Base-by-base conservation (phyloP, 2,113 vertebrate genomes). In the Hirundichthys speculiger region DNA sequence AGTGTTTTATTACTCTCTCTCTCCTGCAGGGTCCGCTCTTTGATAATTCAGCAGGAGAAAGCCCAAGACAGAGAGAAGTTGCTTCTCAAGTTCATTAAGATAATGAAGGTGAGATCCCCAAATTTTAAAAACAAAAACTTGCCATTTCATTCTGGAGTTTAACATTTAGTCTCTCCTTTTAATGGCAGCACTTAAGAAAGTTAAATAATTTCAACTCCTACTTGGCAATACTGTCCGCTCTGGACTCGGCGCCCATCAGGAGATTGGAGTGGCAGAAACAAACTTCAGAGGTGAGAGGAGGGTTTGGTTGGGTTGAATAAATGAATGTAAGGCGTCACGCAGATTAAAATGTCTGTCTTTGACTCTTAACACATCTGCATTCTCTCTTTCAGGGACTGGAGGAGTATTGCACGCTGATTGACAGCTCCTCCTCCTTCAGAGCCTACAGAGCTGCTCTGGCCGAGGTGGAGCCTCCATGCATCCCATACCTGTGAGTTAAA, bases 201-300 rank as follows among this genome's bases (percentile, higher is more conserved):
- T 92, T 99, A 71, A 99, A 99, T 88, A 99, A 99, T 89, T 99
- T 99, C 90, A 99, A 99, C 92, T 99, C 98, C 41, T 99, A 99
- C 85, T 83, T 99, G 93, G 98, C 98, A 82, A 99, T 99, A 79
- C 93, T 99, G 75, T 99, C 98, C 0, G 98, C 98, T 0, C 85
- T 99, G 90, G 98, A 99, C 90, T 99, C 98, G 0, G 98, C 98
- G 0, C 98, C 98, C 63, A 99, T 99, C 90, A 92, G 98, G 71
- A 94, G 98, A 69, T 85, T 99, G 56, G 98, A 99, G 86, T 99
- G 98, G 98, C 98, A 99, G 91, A 99, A 99, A 51, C 98, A 99
- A 88, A 99, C 98, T n/a, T 98, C 98, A 9, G 98, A 99, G 96
- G 98, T 98, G 77, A 89, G 48, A 27, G 3, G 1, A 24, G 2